Evolutionary conservation across 2,888 invertebrate species (phyloP).

Genomic region (Aproaerema taeniolella): DNA sequence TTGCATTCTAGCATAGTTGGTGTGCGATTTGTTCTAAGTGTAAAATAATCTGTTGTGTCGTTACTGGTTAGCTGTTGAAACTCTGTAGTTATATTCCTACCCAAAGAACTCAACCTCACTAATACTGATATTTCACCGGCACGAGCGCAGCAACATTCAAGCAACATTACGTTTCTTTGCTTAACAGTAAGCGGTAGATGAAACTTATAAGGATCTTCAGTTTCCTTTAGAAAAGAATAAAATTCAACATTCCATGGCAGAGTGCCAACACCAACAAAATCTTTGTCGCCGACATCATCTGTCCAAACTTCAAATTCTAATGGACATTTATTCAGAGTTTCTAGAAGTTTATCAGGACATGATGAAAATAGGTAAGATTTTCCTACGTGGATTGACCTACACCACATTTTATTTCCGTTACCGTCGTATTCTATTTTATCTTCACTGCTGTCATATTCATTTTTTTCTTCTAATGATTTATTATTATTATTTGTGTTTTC

Average conservation of each 20-base stretch:
- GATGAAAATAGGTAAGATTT: conserved; percentile 75
- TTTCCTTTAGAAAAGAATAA: conserved; percentile 63
- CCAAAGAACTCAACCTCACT: conserved; percentile 68
- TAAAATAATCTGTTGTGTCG: conserved; percentile 53
- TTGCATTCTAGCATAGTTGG: conserved; percentile 64
- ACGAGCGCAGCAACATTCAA: conserved; percentile 53
- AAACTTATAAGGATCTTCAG: conserved; percentile 43
- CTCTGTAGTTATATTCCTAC: conserved; percentile 62
- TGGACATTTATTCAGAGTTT: conserved; percentile 63
- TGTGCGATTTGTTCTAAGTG: conserved; percentile 62
- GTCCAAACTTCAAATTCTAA: conserved; percentile 69
- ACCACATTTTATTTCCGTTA: conserved; percentile 48
- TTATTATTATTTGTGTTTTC: no score
- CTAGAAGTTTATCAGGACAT: conserved; percentile 60
- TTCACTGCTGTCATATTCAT: no score
- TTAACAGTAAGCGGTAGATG: conserved; percentile 45
- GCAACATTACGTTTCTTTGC: conserved; percentile 22
- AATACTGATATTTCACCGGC: conserved; percentile 65
- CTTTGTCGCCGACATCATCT: conserved; percentile 53
- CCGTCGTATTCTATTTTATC: conserved; percentile 52
- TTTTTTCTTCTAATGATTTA: no score
- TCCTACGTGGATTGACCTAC: conserved; percentile 61
- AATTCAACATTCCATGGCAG: conserved; percentile 70
- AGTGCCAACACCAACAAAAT: conserved; percentile 58
- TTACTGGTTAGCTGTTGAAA: conserved; percentile 57